These are phyloP conservation scores for Otocyon megalotis DNA, from an alignment of 2,113 vertebrate species.

Conservation along the genomic window DNA sequence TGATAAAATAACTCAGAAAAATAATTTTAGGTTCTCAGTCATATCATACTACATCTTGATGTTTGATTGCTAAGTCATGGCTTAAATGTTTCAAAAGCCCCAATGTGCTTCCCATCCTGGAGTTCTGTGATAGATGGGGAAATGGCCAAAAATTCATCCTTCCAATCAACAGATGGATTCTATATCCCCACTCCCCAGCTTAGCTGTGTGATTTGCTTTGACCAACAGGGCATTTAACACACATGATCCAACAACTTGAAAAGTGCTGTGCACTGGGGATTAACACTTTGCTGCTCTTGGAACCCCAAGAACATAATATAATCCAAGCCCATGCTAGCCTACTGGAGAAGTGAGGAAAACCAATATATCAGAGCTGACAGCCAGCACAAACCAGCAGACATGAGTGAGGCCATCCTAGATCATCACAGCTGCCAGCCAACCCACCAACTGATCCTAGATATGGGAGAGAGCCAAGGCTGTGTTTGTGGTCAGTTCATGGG, in stretches of 20 bases:
- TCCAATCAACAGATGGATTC: not conserved
- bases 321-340: not conserved
- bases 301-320: not conserved
- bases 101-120: not conserved
- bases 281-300: not conserved
- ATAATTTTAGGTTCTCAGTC: not conserved
- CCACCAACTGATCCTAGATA: not conserved
- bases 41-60: not conserved
- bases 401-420: not conserved
- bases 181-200: not conserved
- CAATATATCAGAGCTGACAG: not conserved
- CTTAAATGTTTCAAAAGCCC: not conserved
- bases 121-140: not conserved
- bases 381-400: not conserved
- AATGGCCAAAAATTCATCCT: not conserved
- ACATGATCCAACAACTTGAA: not conserved
- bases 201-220: not conserved
- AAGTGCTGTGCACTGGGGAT: not conserved
- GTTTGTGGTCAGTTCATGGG: not conserved
- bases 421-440: not conserved
- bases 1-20: not conserved
- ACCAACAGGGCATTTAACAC: not conserved
- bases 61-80: not conserved
- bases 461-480: not conserved
- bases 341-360: not conserved